Conservation (phyloP, 2,797 vertebrate genomes). For the Malacoraja senta region DNA sequence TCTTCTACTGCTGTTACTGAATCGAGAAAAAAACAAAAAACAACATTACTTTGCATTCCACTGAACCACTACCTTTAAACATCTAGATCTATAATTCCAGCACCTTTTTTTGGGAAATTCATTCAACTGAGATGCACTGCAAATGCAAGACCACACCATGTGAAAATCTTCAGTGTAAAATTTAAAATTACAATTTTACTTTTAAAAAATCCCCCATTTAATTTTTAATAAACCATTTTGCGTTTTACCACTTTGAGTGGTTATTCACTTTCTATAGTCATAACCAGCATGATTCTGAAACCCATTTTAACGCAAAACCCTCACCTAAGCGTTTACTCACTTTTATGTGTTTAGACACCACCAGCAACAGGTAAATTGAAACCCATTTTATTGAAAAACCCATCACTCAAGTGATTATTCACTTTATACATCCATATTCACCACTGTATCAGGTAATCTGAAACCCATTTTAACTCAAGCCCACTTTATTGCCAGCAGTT, state of each 20-base stretch:
- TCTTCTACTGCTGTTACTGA: conserved; percentile 82
- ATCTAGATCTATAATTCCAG: conserved; percentile 58
- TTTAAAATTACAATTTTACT: conserved; percentile 24
- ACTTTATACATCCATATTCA: conserved; percentile 27
- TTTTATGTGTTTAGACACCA: not conserved
- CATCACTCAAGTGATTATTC: conserved; percentile 33
- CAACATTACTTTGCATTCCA: conserved; percentile 52
- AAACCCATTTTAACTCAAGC: conserved; percentile 31
- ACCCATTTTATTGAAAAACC: conserved; percentile 18
- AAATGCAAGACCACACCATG: conserved; percentile 37
- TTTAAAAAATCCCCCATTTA: conserved; percentile 50
- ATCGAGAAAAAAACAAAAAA: conserved; percentile 55
- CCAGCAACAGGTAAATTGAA: not conserved
- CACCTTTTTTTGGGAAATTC: conserved; percentile 52
- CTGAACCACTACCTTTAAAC: conserved; percentile 53
- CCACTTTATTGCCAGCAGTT: conserved; percentile 30
- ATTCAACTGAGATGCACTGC: conserved; percentile 56
- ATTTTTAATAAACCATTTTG: conserved; percentile 87
- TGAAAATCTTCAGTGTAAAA: conserved; percentile 22
- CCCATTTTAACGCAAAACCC: conserved; percentile 25
- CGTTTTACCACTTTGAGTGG: conserved; percentile 63
- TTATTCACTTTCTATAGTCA: not conserved
- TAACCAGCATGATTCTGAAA: conserved; percentile 19
- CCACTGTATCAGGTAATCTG: conserved; percentile 13
- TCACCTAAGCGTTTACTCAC: not conserved